Evolutionary conservation across 2,797 vertebrate species (phyloP).

Genomic region (Cyprinella venusta): DNA sequence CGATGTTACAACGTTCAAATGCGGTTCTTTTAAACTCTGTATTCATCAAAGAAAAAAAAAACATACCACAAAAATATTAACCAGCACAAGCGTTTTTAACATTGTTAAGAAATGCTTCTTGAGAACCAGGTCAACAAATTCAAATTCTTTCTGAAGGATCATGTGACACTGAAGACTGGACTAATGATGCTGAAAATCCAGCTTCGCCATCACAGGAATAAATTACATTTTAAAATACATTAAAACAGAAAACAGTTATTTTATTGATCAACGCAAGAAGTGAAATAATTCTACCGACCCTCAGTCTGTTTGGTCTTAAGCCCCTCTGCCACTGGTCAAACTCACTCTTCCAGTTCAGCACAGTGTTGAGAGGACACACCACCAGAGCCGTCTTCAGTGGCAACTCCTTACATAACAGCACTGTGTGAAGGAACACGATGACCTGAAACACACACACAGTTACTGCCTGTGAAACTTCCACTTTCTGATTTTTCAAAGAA

Average conservation of each 20-base stretch:
- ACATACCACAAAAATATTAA: not conserved
- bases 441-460: conserved; percentile 78
- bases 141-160: too few relatives aligned
- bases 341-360: conserved; percentile 95
- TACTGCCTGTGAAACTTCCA: not conserved
- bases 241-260: not conserved
- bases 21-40: too few relatives aligned
- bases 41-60: not conserved
- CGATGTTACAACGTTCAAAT: not conserved
- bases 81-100: not conserved
- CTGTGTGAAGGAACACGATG: conserved; percentile 92
- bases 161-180: not conserved
- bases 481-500: not conserved
- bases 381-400: conserved; percentile 90
- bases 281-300: conserved; percentile 73
- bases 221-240: not conserved
- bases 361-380: conserved; percentile 94
- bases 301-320: conserved; percentile 82
- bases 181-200: not conserved
- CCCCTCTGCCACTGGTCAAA: conserved; percentile 93
- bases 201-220: not conserved
- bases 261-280: not conserved
- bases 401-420: conserved; percentile 84
- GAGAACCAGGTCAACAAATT: too few relatives aligned
- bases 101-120: too few relatives aligned